Percentiles rank a stretch among this genome's conserved stretches.
Evolutionary conservation across 92 coral and sea anemone species (phyloP).

Genomic region (Umimayanthus kanabou): DNA sequence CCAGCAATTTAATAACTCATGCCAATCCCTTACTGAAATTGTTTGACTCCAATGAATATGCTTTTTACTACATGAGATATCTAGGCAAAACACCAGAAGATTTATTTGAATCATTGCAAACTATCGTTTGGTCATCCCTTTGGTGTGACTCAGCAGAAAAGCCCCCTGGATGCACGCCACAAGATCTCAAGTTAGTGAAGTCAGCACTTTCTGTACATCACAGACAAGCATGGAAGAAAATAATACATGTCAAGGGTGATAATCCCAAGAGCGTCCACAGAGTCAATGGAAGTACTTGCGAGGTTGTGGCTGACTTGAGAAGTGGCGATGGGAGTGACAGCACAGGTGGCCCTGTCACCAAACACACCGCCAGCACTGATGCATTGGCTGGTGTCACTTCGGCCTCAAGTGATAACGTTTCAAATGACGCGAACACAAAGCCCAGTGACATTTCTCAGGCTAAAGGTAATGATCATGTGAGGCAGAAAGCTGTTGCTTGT

Average conservation of each 20-base stretch:
- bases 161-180: conserved; percentile 7
- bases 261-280: too few relatives aligned
- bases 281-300: too few relatives aligned
- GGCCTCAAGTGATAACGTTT: too few relatives aligned
- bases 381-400: too few relatives aligned
- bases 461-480: too few relatives aligned
- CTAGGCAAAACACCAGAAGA: neutral
- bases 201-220: neutral
- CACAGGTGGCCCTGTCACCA: too few relatives aligned
- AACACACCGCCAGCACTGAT: too few relatives aligned
- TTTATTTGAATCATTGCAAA: neutral
- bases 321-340: too few relatives aligned
- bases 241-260: too few relatives aligned
- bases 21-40: neutral
- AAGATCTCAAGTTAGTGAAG: neutral
- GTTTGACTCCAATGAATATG: neutral
- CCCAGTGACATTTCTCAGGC: too few relatives aligned
- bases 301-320: too few relatives aligned
- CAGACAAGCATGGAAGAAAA: neutral
- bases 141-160: neutral
- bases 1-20: neutral
- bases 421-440: too few relatives aligned
- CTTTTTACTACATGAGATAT: neutral
- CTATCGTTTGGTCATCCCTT: neutral
- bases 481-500: neutral